Base-by-base conservation (phyloP, 2,113 vertebrate genomes). In the Propithecus coquereli region DNA sequence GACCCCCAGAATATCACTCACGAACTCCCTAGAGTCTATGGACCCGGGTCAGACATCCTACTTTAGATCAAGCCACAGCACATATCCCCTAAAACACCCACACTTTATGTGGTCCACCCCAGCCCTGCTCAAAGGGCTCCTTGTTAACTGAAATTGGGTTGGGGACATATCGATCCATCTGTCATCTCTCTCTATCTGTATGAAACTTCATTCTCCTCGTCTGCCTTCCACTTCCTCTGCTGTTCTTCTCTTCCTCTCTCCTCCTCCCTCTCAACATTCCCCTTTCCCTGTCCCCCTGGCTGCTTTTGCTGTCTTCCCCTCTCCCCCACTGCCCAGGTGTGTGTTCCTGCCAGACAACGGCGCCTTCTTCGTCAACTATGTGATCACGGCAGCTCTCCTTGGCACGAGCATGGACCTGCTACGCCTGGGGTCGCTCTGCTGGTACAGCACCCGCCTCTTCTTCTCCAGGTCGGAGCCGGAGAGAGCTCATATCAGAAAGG, bases 271-370 rank as follows among this genome's bases (percentile, higher is more conserved):
- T 50, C 16, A 2, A 68, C 47, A 8, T n/a, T 50, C 61, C 61
- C 43, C 23, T 73, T 8, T 12, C 59, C 32, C 63, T 17, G 0
- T 61, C 32, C 40, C 23, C 59, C 22, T 5, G 76, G 23, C 68
- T 65, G 50, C 80, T 22, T 37, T 47, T 61, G 20, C 82, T 8
- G 1, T 30, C 65, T 52, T 40, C 66, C 4, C 0, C 79, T 30
- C 20, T 63, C 45, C 45, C 8, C 47, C 40, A 5, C 12, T 43
- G 25, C 90, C 30, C 94, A 99, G 99, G 98, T 99, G 99, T 2
- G 99, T 99, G 97, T 99, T 99, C 97, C 99, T 99, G 57, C 99
- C 99, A 0, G 99, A 99, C 98, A 99, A 99, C 0, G 99, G 99
- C 0, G 99, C 99, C 20, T 99, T 99, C 98, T 99, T 99, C 0